Evolutionary conservation across 2,113 vertebrate species (phyloP), one percentile per base, ranked within the genome.

Genomic region (Micronisus gabar): DNA sequence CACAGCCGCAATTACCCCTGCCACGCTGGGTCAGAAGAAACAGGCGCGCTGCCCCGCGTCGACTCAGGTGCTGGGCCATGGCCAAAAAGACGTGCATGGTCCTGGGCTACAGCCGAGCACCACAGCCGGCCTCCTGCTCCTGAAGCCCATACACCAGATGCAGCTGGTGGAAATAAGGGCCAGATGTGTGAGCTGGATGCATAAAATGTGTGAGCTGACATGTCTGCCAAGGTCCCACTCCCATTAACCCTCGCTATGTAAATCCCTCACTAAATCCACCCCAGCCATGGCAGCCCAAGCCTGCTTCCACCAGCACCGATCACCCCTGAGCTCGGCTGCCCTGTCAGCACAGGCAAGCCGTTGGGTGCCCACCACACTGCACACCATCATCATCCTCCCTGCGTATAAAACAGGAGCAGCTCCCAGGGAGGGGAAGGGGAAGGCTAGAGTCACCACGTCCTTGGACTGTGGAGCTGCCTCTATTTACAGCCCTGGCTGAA

Each of bases 1-100:
- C 29, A 29, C 32, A 65, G 30, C 7, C 22, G 9, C 7, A 20
- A 22, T 59, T 65, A 13, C 26, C 15, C 38, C 10, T 62, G 47
- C 6, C 13, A 8, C 0, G 0, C 0, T 50, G 38, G 13, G 17
- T 67, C 52, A 55, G 16, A 36, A 45, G 45, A 53, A 65, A 47
- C 13, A 73, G 63, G 17, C 29, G 52, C 0, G 3, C 27, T 59
- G 26, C 8, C 29, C 34, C 19, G 21, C 1, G 1, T 13, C 61
- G 55, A 13, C 56, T 67, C 47, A 41, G 41, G 32, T 52, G 30
- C n/a, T 50, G 38, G 21, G 32, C 19, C 45, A 19, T 0, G 1
- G 27, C 23, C 40, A 47, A 65, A 72, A 81, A 41, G 43, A 5
- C 2, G 1, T 9, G 6, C 18, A 11, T 2, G 11, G 19, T 55